phyloP scores from a whole-genome alignment of 2,888 invertebrate genomes.

The Drosophila ustulata region DNA sequence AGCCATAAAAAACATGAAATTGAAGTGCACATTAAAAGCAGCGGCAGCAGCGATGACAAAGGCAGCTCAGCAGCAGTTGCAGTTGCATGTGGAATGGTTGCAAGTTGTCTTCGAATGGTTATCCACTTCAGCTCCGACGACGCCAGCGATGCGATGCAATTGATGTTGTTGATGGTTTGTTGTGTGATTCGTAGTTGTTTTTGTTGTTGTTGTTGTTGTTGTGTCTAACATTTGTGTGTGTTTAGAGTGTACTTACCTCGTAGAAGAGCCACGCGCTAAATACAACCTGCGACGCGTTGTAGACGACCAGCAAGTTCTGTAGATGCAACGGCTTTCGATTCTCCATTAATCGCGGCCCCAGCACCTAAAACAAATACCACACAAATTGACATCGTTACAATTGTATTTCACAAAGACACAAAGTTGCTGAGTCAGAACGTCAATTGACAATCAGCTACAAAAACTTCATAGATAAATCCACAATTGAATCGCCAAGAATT shows the following conservation, averaged over 20 bases:
- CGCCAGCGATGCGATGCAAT: slow-evolving; percentile 43
- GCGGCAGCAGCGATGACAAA: slow-evolving; percentile 4
- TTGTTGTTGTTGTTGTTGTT: slow-evolving; percentile 19
- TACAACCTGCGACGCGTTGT: slow-evolving; percentile 95
- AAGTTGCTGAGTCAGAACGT: not conserved
- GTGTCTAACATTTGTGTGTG: slow-evolving; percentile 7
- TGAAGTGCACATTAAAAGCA: slow-evolving; percentile 45
- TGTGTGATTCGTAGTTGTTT: slow-evolving; percentile 7
- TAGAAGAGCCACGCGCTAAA: slow-evolving; percentile 96
- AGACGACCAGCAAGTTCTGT: slow-evolving; percentile 90
- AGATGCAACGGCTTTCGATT: slow-evolving; percentile 95
- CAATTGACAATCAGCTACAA: not conserved
- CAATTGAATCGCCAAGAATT: not conserved
- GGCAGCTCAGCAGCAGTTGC: slow-evolving; percentile 7
- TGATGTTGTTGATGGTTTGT: slow-evolving; percentile 20
- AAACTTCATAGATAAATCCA: not conserved
- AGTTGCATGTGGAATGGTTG: not conserved
- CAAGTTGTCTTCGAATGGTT: slow-evolving; percentile 25
- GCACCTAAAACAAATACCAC: slow-evolving; percentile 86
- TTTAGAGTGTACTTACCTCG: slow-evolving; percentile 89
- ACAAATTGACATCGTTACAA: not conserved
- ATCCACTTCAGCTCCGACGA: slow-evolving; percentile 50
- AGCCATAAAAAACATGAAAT: slow-evolving; percentile 42
- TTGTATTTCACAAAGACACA: not conserved
- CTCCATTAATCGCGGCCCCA: slow-evolving; percentile 96